Base-by-base conservation (phyloP, 2,888 invertebrate species). In the Tholera decimalis region DNA sequence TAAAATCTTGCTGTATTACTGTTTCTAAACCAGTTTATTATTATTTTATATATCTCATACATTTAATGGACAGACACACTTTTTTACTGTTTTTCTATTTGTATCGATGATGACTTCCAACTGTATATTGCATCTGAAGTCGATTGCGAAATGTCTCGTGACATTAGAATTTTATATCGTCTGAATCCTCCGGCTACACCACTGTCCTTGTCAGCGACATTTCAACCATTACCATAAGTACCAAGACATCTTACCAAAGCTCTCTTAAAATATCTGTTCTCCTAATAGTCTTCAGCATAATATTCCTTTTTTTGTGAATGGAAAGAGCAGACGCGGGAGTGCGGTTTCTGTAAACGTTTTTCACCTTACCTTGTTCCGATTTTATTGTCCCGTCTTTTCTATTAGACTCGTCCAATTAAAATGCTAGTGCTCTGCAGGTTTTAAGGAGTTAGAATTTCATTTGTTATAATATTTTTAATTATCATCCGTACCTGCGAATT, bases 321-420 rank as follows among this genome's bases (percentile, higher is more conserved):
- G 13, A 46, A 37, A n/a, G 33, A 22, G 15, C n/a, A 49, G 49
- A 47, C 30, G 28, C 37, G 22, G 30, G 30, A 30, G 43, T 58
- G 73, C 26, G 65, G 73, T 73, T 46, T 30, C 43, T 63, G 3
- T 20, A 51, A 77, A 43, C 54, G 41, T 51, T 72, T 55, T 77
- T 37, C 77, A 63, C 57, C 35, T 63, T 47, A 33, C 39, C 24
- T 41, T 44, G 18, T 54, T 33, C 39, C 24, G 8, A n/a, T 57
- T 55, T 30, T 51, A 41, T 55, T 54, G 43, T 37, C 33, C 7
- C 18, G 3, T 3, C 9, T 43, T 58, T 55, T 61, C 43, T 51
- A 24, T 43, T 28, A 53, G 44, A 55, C 18, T 11, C 9, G 22
- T 55, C 30, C 49, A 74, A 56, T 69, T 67, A 64, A 46, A 50